A percentile compares a stretch with the other conserved stretches of the same genome.
Conservation (phyloP, 2,113 vertebrate genomes). For the Strix uralensis region DNA sequence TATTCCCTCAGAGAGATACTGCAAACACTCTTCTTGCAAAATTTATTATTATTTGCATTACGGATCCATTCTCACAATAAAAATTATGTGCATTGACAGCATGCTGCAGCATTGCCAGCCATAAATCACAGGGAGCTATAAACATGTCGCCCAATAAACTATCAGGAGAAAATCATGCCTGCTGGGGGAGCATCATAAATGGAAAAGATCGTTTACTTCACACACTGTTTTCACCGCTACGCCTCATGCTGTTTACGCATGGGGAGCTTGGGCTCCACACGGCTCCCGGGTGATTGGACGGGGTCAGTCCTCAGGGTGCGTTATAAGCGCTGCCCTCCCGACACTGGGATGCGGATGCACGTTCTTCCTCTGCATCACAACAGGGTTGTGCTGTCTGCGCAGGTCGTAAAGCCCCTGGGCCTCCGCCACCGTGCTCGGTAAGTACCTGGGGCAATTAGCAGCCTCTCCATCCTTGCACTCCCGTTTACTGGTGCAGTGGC, state of each 20-base stretch:
- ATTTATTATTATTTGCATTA: neutral
- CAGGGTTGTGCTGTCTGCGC: no score
- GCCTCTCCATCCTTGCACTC: neutral
- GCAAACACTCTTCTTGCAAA: neutral
- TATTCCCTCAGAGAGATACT: neutral
- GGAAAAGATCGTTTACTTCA: neutral
- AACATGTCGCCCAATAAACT: neutral
- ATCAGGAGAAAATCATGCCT: neutral
- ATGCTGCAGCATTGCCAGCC: neutral
- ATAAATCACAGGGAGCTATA: conserved; percentile 28
- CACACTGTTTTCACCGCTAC: neutral
- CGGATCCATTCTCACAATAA: neutral
- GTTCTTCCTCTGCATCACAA: neutral
- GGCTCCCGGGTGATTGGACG: neutral
- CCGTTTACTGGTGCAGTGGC: fast-evolving
- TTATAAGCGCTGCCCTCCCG: neutral
- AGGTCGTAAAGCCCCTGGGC: neutral
- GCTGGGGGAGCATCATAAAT: neutral
- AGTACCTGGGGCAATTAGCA: neutral
- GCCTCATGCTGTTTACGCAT: neutral
- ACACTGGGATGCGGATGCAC: fast-evolving
- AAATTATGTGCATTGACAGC: neutral
- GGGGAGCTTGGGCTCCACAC: neutral
- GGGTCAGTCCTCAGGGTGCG: neutral
- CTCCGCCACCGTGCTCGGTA: fast-evolving